These are phyloP conservation scores for Barnardius zonarius DNA, from an alignment of 2,113 vertebrate genomes.

Conservation along the genomic window DNA sequence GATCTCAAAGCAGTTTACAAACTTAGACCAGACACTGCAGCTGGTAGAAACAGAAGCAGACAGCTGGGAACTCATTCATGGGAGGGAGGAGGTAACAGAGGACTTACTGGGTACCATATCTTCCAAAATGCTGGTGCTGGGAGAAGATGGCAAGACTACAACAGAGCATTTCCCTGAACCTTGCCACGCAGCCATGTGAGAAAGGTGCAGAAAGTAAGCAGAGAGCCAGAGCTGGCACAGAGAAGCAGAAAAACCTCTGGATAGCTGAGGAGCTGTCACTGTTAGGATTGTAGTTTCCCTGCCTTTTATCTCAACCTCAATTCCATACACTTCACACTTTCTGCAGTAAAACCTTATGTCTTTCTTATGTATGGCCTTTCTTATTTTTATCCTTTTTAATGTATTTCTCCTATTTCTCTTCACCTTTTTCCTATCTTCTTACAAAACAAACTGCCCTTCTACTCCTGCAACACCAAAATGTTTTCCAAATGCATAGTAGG, in stretches of 20 bases:
- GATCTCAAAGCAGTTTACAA: slow-evolving; percentile 47
- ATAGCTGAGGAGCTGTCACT: not conserved
- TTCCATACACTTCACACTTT: not conserved
- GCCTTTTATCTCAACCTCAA: not conserved
- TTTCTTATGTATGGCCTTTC: not conserved
- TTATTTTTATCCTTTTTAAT: not conserved
- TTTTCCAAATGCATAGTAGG: not conserved
- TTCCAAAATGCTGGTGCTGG: not conserved
- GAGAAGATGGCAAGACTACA: not conserved
- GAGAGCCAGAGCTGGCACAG: not conserved
- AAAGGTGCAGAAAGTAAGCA: not conserved
- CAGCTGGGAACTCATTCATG: slow-evolving; percentile 23
- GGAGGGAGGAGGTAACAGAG: not conserved
- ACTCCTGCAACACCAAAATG: not conserved
- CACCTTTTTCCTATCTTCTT: not conserved
- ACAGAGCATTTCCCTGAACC: not conserved
- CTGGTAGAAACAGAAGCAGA: slow-evolving; percentile 49
- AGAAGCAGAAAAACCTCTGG: not conserved
- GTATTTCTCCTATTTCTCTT: not conserved
- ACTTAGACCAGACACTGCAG: slow-evolving; percentile 54
- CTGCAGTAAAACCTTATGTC: not conserved
- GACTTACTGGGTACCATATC: not conserved
- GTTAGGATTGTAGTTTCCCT: not conserved
- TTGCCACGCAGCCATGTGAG: not conserved
- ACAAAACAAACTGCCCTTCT: not conserved